Percentiles rank a stretch among this genome's conserved stretches.
phyloP scores from a whole-genome alignment of 2,888 invertebrate species.

The Flexamia atlantica region DNA sequence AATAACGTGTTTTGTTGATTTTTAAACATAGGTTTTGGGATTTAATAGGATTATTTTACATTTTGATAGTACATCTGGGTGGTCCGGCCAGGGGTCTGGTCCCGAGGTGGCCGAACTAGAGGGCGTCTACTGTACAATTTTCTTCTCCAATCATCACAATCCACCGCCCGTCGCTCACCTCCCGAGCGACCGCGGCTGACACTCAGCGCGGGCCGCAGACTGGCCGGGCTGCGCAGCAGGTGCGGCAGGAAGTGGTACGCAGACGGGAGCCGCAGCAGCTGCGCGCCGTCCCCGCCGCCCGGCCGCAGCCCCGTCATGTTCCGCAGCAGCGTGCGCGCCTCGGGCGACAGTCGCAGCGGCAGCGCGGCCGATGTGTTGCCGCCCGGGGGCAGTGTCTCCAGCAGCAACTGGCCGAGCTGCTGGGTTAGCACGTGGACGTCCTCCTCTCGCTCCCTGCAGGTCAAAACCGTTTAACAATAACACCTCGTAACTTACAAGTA shows the following conservation, averaged over 20 bases:
- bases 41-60: no score
- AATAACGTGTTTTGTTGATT: no score
- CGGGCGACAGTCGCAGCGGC: conserved; percentile 73
- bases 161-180: conserved; percentile 74
- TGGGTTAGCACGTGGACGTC: conserved; percentile 85
- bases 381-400: conserved; percentile 66
- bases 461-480: no score
- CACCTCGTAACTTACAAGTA: no score
- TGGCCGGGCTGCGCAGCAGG: conserved; percentile 85
- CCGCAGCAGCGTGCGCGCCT: conserved; percentile 70
- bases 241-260: conserved; percentile 93
- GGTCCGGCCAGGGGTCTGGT: no score
- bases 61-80: no score
- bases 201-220: conserved; percentile 87
- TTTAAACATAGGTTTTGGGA: no score
- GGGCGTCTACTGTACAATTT: no score
- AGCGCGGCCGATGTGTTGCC: conserved; percentile 57
- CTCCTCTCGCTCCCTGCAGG: conserved; percentile 81
- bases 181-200: conserved; percentile 85
- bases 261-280: conserved; percentile 80
- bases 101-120: no score
- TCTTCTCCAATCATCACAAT: no score
- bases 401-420: conserved; percentile 78
- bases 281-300: conserved; percentile 62
- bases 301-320: conserved; percentile 62